Evolutionary conservation across 2,888 invertebrate species (phyloP).

Genomic region (Ephialtes manifestator): DNA sequence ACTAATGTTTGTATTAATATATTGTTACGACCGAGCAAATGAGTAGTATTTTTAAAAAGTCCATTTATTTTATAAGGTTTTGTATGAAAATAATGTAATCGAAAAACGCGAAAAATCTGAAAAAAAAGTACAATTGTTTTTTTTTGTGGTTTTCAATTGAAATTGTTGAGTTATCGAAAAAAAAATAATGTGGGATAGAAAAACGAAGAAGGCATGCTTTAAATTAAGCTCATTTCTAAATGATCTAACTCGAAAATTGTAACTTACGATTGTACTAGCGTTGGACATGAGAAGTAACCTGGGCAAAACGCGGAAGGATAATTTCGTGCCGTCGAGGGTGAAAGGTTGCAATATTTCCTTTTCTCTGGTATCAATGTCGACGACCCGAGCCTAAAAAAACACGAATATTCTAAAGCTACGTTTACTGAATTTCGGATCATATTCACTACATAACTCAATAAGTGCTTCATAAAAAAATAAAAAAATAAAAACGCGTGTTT

Average conservation of each 20-base stretch:
- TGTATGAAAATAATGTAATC: too few relatives aligned
- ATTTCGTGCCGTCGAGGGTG: slow-evolving; percentile 91
- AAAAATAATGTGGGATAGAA: too few relatives aligned
- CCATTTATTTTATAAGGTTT: too few relatives aligned
- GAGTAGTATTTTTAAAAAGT: too few relatives aligned
- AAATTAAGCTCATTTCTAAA: too few relatives aligned
- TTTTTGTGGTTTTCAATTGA: too few relatives aligned
- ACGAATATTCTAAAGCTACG: slow-evolving; percentile 26
- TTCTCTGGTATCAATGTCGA: slow-evolving; percentile 88
- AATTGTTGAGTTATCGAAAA: too few relatives aligned
- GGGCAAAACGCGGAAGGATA: slow-evolving; percentile 90
- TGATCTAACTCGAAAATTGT: background rate
- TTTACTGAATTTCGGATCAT: slow-evolving; percentile 16
- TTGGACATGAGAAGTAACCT: slow-evolving; percentile 93
- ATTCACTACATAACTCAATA: slow-evolving; percentile 16
- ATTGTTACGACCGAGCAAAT: too few relatives aligned
- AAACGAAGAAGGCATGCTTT: too few relatives aligned
- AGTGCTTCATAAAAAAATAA: slow-evolving; percentile 13
- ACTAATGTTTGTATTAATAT: too few relatives aligned
- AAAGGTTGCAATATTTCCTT: slow-evolving; percentile 90
- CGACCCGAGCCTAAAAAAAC: slow-evolving; percentile 87
- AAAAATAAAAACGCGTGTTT: slow-evolving; percentile 59
- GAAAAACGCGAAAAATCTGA: too few relatives aligned
- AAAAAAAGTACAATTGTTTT: too few relatives aligned
- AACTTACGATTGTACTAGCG: slow-evolving; percentile 91